These are phyloP conservation scores for Agrenia bidenticulata DNA, from an alignment of 2,888 invertebrate species.

Conservation along the genomic window DNA sequence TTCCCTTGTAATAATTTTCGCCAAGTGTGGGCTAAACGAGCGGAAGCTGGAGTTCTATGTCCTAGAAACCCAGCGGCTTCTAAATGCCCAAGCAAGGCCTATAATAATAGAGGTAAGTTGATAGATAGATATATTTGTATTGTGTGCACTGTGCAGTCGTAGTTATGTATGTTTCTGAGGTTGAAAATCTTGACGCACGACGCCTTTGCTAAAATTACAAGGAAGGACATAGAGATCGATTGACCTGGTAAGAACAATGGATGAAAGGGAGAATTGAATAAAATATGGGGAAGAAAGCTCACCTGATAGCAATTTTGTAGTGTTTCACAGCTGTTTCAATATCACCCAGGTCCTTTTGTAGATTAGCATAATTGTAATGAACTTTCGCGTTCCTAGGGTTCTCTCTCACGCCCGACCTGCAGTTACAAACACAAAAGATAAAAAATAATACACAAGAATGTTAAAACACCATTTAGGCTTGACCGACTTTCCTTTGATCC, in stretches of 20 bases:
- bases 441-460: background rate
- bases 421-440: slow-evolving; percentile 16
- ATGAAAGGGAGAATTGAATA: slow-evolving; percentile 6
- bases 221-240: slow-evolving; percentile 8
- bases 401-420: slow-evolving; percentile 75
- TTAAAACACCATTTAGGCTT: slow-evolving; percentile 2
- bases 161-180: too few relatives aligned
- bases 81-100: too few relatives aligned
- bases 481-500: slow-evolving; percentile 8
- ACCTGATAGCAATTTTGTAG: slow-evolving; percentile 78
- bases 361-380: slow-evolving; percentile 87
- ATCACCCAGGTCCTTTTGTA: slow-evolving; percentile 73
- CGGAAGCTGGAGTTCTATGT: too few relatives aligned
- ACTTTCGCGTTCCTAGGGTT: slow-evolving; percentile 84
- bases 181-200: too few relatives aligned
- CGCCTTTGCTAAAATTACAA: background rate
- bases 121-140: too few relatives aligned
- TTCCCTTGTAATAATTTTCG: too few relatives aligned
- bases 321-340: slow-evolving; percentile 72
- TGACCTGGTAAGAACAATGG: background rate
- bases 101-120: too few relatives aligned
- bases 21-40: too few relatives aligned
- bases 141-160: too few relatives aligned
- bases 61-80: too few relatives aligned
- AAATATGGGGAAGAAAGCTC: slow-evolving; percentile 14